Evolutionary conservation across 2,113 vertebrate species (phyloP), one percentile per base, ranked within the genome.

Genomic region (Poeciliopsis retropinna): DNA sequence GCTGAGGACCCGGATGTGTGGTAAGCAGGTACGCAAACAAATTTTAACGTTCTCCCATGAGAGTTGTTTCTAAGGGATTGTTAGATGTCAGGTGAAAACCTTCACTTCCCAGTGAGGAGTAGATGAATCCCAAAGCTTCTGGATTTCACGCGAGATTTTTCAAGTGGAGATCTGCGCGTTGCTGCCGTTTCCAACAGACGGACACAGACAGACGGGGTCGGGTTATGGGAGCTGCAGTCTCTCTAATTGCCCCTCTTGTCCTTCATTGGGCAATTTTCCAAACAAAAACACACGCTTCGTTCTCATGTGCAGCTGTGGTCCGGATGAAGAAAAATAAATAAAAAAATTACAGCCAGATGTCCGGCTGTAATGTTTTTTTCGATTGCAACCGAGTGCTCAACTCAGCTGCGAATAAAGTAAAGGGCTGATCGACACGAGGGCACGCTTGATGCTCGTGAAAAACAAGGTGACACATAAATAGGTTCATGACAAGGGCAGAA

Each of bases 161-260:
- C 7, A 9, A 57, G 22, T 6, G n/a, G 22, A 54, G 10, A n/a
- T n/a, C 22, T 57, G 51, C 7, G 5, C 2, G 7, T 22, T 2
- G 5, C 15, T 8, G 5, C 34, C 10, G 3, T 57, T 57, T n/a
- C n/a, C 27, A 28, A 28, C 67, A 57, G 75, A 73, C 47, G 28
- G 44, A 61, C 19, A 17, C 27, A 17, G 28, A 3, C 3, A 15
- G 39, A 19, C 6, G 2, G 44, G 44, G 44, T 47, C 44, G 17
- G 44, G 44, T 47, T 47, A 19, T 17, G 29, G n/a, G 25, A 30
- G 65, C 70, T 41, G n/a, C 57, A 3, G 12, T 61, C 39, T 75
- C 67, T 60, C 63, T 85, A 83, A 86, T 82, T 84, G 62, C 15
- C 25, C 72, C 88, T 82, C 84, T 89, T 74, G 82, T 88, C 86